phyloP scores from a whole-genome alignment of 2,797 vertebrate genomes.

The Tympanoctomys barrerae region DNA sequence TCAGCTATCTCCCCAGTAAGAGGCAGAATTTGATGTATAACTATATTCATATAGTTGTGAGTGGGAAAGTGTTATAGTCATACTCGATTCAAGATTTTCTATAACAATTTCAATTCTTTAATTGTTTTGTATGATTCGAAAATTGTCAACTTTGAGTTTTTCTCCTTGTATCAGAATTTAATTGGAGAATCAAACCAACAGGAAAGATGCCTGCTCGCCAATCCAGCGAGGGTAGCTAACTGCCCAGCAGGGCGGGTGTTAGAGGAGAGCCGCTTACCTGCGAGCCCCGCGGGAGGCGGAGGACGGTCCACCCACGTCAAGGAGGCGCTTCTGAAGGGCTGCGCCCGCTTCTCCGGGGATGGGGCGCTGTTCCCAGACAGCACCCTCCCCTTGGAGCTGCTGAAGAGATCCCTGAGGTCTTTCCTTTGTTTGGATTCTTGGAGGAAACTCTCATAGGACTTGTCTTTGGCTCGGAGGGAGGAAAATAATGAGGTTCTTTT shows the following conservation, averaged over 20 bases:
- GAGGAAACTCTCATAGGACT: slow-evolving; percentile 63
- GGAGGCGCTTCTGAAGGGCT: background rate
- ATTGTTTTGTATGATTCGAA: background rate
- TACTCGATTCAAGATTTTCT: background rate
- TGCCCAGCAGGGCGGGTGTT: background rate
- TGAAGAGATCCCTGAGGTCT: slow-evolving; percentile 88
- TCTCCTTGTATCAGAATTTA: slow-evolving; percentile 26
- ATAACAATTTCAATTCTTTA: background rate
- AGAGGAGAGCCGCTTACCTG: slow-evolving; percentile 73
- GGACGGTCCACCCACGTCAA: slow-evolving; percentile 1
- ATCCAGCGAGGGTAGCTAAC: background rate
- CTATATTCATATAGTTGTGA: background rate
- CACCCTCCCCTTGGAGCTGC: slow-evolving; percentile 85
- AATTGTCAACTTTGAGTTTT: background rate
- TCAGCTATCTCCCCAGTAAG: background rate
- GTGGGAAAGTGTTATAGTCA: background rate
- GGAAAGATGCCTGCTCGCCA: background rate
- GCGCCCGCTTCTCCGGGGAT: slow-evolving; percentile 26
- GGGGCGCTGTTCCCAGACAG: slow-evolving; percentile 37
- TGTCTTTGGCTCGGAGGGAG: slow-evolving; percentile 89
- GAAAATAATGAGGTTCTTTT: slow-evolving; percentile 89
- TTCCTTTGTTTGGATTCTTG: slow-evolving; percentile 72
- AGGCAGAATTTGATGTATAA: background rate
- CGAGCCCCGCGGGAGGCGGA: slow-evolving; percentile 60
- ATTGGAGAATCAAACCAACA: slow-evolving; percentile 6